phyloP scores from a whole-genome alignment of 37 sponge, comb jelly and placozoan species.

The Ianthella basta region DNA sequence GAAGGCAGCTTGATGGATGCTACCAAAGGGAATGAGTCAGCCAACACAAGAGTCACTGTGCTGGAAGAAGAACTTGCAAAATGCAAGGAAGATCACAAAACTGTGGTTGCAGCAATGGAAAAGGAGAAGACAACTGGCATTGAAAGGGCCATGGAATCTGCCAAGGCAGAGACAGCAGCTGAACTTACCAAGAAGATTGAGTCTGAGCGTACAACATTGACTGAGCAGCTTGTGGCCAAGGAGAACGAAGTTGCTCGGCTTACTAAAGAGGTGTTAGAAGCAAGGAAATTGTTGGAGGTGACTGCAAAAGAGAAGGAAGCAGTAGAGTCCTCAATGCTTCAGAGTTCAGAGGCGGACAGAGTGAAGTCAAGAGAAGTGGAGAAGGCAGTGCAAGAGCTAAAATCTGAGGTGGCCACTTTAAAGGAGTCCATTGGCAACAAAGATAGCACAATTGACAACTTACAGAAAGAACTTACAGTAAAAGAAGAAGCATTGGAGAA shows the following conservation, averaged over 20 bases:
- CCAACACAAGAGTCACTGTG: too few relatives aligned
- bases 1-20: neutral
- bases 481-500: neutral
- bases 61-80: too few relatives aligned
- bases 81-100: too few relatives aligned
- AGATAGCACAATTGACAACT: too few relatives aligned
- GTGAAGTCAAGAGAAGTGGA: neutral
- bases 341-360: neutral
- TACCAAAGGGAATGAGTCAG: neutral
- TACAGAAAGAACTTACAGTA: neutral
- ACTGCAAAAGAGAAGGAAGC: neutral
- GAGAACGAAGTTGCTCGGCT: neutral
- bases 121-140: neutral
- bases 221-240: neutral
- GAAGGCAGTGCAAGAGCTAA: neutral
- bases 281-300: neutral
- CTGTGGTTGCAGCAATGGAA: too few relatives aligned
- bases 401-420: conserved; percentile 18
- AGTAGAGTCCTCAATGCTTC: neutral
- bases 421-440: neutral
- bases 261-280: neutral
- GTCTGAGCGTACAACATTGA: neutral
- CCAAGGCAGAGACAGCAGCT: neutral
- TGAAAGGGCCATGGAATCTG: neutral
- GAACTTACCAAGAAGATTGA: conserved; percentile 11